Evolutionary conservation across 2,797 vertebrate species (phyloP).

Genomic region (Pangasius sanitwongsei): DNA sequence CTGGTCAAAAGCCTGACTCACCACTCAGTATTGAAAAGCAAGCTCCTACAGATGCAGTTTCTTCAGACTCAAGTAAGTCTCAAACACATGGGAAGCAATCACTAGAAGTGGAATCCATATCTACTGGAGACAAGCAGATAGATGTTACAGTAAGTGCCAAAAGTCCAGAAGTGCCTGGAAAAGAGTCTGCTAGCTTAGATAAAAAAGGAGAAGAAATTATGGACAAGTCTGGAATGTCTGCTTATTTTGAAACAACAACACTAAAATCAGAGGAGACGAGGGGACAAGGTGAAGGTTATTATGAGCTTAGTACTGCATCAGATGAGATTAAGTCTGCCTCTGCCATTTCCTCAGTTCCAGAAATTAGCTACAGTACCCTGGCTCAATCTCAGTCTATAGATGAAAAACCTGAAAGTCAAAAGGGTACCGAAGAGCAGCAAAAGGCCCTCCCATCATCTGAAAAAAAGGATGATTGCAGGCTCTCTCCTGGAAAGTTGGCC

Average conservation of each 20-base stretch:
- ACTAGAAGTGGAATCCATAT: constrained; percentile 35
- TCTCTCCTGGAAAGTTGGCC: constrained; percentile 92
- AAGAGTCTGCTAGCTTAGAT: constrained; percentile 34
- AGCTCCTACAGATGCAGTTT: constrained; percentile 71
- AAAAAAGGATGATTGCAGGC: constrained; percentile 85
- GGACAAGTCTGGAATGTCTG: constrained; percentile 95
- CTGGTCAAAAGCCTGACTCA: constrained; percentile 65
- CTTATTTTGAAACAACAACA: constrained; percentile 97
- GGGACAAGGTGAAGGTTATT: constrained; percentile 86
- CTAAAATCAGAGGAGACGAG: constrained; percentile 81
- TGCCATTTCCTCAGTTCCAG: constrained; percentile 65
- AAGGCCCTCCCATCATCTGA: constrained; percentile 77
- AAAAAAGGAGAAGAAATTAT: constrained; percentile 55
- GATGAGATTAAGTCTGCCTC: constrained; percentile 67
- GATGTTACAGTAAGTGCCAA: constrained; percentile 46
- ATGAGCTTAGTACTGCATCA: constrained; percentile 90
- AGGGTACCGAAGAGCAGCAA: constrained; percentile 73
- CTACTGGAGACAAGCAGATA: constrained; percentile 38
- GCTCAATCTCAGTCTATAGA: constrained; percentile 78
- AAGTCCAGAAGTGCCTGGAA: constrained; percentile 47
- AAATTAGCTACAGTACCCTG: constrained; percentile 85
- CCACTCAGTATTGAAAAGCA: constrained; percentile 76
- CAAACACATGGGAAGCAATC: constrained; percentile 36
- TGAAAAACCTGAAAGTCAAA: constrained; percentile 63
- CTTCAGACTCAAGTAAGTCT: constrained; percentile 67